Percentiles rank a stretch among this genome's conserved stretches.
These are phyloP conservation scores for Didymodactylos carnosus DNA, from an alignment of 2,888 invertebrate genomes.

Conservation along the genomic window DNA sequence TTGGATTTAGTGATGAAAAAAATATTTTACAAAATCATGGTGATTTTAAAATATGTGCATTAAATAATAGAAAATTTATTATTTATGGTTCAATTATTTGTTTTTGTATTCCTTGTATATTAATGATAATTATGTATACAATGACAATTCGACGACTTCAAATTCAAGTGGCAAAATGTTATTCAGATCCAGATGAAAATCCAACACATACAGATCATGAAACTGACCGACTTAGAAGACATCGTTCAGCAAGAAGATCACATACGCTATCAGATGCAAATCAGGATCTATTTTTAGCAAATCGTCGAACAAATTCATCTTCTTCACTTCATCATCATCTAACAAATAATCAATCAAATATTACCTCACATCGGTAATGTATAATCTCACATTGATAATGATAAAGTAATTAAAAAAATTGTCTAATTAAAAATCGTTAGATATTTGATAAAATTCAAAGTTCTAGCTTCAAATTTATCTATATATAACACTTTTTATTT, in stretches of 20 bases:
- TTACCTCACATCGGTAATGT: too few species aligned
- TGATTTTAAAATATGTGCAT: background rate
- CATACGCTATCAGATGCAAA: too few species aligned
- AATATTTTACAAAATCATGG: background rate
- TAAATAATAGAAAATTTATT: conserved; percentile 7
- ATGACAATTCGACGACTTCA: conserved; percentile 6
- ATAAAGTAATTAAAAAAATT: too few species aligned
- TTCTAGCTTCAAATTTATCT: too few species aligned
- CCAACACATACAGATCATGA: too few species aligned
- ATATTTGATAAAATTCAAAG: too few species aligned
- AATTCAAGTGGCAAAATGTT: background rate
- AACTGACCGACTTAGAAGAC: background rate
- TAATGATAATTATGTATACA: conserved; percentile 8
- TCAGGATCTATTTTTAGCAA: too few species aligned
- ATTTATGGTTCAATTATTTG: conserved; percentile 10
- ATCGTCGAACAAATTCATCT: background rate
- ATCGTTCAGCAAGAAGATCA: too few species aligned
- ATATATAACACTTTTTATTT: too few species aligned
- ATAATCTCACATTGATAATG: too few species aligned
- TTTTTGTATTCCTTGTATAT: conserved; percentile 9
- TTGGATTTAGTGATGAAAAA: background rate
- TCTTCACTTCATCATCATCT: too few species aligned
- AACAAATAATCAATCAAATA: background rate
- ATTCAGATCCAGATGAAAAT: background rate
- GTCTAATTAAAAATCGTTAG: too few species aligned